phyloP scores from a whole-genome alignment of 1,140 invertebrate species.

The Aphis gossypii region DNA sequence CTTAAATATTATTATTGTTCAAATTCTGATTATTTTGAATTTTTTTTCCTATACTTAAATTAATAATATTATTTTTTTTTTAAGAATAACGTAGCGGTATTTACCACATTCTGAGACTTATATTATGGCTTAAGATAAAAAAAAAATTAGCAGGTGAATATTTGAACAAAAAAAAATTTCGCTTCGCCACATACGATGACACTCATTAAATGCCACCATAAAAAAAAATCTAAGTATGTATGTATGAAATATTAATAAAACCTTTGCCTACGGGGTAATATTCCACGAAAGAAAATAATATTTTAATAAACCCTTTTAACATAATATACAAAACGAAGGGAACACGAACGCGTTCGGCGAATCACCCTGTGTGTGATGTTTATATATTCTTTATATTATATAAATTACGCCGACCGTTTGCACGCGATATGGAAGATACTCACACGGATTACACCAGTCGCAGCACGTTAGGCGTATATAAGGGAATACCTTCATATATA shows the following conservation, averaged over 20 bases:
- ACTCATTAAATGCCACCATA: accelerated
- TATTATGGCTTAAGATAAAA: background rate
- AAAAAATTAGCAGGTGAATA: background rate
- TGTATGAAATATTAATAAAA: background rate
- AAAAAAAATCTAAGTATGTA: background rate
- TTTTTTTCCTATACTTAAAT: background rate
- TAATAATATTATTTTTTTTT: no score
- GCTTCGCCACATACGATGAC: background rate
- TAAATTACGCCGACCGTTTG: background rate
- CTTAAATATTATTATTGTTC: background rate
- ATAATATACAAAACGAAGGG: background rate
- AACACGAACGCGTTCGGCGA: background rate
- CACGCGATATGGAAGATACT: background rate
- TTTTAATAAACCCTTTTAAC: background rate
- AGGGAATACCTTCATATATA: background rate
- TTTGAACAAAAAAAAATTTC: background rate
- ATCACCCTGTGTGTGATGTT: background rate
- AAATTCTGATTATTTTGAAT: background rate
- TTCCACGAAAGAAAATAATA: background rate
- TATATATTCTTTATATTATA: background rate
- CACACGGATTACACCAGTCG: background rate
- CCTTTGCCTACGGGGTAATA: background rate
- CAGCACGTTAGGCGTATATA: background rate
- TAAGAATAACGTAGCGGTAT: no score
- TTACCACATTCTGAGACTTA: background rate